Evolutionary conservation across 2,113 vertebrate genomes (phyloP).

Genomic region (Macrotus californicus): DNA sequence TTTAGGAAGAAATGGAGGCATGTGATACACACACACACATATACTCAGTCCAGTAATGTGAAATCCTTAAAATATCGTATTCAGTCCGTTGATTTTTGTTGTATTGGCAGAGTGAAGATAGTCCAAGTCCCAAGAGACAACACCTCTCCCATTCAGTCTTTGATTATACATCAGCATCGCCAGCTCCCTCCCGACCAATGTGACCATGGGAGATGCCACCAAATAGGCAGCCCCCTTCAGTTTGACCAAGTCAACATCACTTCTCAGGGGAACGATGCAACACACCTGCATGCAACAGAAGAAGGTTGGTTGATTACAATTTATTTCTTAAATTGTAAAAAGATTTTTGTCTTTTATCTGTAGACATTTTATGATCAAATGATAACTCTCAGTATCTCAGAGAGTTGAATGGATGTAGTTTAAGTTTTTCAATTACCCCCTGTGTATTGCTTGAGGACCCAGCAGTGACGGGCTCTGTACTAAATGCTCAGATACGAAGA

Average conservation of each 20-base stretch:
- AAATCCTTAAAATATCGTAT: slow-evolving; percentile 41
- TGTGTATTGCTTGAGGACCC: neutral
- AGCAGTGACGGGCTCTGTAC: neutral
- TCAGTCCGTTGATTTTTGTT: slow-evolving; percentile 65
- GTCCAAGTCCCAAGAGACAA: slow-evolving; percentile 96
- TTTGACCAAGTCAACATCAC: slow-evolving; percentile 87
- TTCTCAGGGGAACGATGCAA: slow-evolving; percentile 95
- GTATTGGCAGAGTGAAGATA: slow-evolving; percentile 89
- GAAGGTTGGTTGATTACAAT: slow-evolving; percentile 82
- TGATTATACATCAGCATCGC: slow-evolving; percentile 89
- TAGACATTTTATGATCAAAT: neutral
- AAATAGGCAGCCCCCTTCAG: slow-evolving; percentile 90
- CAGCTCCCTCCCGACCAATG: slow-evolving; percentile 94
- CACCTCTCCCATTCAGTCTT: slow-evolving; percentile 94
- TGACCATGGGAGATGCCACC: slow-evolving; percentile 97
- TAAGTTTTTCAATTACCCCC: neutral
- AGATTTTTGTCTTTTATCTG: neutral
- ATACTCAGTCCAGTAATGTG: neutral
- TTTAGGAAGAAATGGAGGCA: neutral
- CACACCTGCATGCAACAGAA: slow-evolving; percentile 93
- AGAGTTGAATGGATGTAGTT: neutral
- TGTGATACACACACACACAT: neutral
- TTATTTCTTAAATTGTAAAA: neutral
- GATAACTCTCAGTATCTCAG: neutral
- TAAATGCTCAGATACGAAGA: neutral